Evolutionary conservation across 2,113 vertebrate genomes (phyloP).

Genomic region (Bos javanicus): DNA sequence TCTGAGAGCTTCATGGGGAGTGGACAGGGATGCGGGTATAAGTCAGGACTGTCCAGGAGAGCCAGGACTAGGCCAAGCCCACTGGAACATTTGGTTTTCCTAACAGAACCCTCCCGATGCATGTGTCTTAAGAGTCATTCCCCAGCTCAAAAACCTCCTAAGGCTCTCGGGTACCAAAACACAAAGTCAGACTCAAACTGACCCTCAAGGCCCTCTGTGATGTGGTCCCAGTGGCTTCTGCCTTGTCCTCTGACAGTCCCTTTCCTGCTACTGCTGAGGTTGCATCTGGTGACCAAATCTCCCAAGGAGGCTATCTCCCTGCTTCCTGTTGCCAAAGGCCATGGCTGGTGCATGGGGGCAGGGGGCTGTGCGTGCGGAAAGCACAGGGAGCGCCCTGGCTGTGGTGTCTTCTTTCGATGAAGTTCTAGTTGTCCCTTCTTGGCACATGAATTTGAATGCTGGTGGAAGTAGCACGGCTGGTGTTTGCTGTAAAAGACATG

Average conservation of each 20-base stretch:
- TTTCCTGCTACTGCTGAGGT: not conserved
- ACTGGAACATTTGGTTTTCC: not conserved
- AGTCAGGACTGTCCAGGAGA: not conserved
- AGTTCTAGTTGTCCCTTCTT: not conserved
- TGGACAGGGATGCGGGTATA: not conserved
- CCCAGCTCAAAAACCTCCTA: not conserved
- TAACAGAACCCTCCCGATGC: not conserved
- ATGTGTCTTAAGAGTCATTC: not conserved
- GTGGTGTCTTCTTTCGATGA: not conserved
- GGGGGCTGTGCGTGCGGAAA: fast-evolving
- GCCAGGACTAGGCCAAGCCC: not conserved
- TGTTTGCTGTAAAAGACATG: not conserved
- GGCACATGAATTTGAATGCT: not conserved
- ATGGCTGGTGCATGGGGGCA: not conserved
- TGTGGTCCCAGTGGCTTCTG: not conserved
- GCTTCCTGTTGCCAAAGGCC: not conserved
- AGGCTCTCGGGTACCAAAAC: not conserved
- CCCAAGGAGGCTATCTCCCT: no score
- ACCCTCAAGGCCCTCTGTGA: not conserved
- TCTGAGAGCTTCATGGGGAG: not conserved
- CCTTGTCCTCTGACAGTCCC: not conserved
- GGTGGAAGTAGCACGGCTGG: not conserved
- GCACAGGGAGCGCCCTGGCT: fast-evolving
- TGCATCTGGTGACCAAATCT: no score
- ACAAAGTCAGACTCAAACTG: not conserved